phyloP scores from a whole-genome alignment of 1,140 invertebrate species.

The Drosophila parabipectinata region DNA sequence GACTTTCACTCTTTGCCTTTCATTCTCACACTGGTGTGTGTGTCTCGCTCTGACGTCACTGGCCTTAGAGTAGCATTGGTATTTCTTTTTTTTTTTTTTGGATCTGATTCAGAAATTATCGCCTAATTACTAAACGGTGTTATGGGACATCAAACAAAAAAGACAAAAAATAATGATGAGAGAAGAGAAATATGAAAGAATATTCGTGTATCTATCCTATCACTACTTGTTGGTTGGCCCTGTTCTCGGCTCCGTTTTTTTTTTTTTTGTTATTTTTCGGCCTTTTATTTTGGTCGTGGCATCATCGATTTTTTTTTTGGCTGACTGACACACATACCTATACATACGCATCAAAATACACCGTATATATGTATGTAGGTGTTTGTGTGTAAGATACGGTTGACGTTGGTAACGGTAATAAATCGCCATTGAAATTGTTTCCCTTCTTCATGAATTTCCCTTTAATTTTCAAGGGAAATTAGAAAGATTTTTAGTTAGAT shows the following conservation, averaged over 20 bases:
- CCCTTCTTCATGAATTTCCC: neutral
- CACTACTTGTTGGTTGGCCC: slow-evolving; percentile 67
- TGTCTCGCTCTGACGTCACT: slow-evolving; percentile 23
- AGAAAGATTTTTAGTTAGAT: too few species aligned
- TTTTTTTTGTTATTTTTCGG: slow-evolving; percentile 24
- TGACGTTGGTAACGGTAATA: slow-evolving; percentile 69
- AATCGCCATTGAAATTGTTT: slow-evolving; percentile 72
- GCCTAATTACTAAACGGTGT: slow-evolving; percentile 9
- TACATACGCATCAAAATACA: slow-evolving; percentile 9
- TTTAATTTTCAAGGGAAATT: slow-evolving; percentile 17
- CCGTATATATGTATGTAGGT: neutral
- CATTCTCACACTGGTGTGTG: neutral
- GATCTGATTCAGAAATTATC: neutral
- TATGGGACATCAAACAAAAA: neutral
- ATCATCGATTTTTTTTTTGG: slow-evolving; percentile 63
- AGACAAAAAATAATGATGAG: neutral
- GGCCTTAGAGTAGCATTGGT: neutral
- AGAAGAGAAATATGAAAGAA: neutral
- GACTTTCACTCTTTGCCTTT: slow-evolving; percentile 2
- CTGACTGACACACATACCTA: slow-evolving; percentile 5
- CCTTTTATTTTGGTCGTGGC: slow-evolving; percentile 72
- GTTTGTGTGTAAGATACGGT: slow-evolving; percentile 12
- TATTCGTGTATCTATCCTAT: slow-evolving; percentile 6
- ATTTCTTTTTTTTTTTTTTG: neutral
- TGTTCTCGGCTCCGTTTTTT: neutral